Percentiles rank a stretch among this genome's conserved stretches.
Evolutionary conservation across 2,797 vertebrate genomes (phyloP).

Genomic region (Kryptolebias ocellatus): DNA sequence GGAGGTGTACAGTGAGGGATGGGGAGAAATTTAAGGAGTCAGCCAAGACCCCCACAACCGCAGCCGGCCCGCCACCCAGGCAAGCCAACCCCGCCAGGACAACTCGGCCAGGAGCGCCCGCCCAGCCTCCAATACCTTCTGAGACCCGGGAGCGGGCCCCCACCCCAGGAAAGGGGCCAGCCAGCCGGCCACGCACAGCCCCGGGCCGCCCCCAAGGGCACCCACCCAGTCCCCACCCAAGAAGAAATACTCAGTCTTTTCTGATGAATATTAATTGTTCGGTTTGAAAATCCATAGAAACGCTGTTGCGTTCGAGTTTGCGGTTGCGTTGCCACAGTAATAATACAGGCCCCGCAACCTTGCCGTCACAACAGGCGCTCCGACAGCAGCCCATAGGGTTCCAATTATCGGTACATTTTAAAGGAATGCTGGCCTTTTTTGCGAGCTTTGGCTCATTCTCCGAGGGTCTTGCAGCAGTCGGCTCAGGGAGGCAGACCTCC

Average conservation of each 20-base stretch:
- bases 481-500: slow-evolving; percentile 74
- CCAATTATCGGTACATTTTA: slow-evolving; percentile 82
- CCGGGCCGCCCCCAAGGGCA: no score
- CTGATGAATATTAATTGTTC: slow-evolving; percentile 19
- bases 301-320: slow-evolving; percentile 57
- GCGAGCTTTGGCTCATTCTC: slow-evolving; percentile 70
- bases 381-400: slow-evolving; percentile 78
- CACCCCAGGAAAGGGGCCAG: no score
- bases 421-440: slow-evolving; percentile 78
- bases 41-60: no score
- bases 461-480: slow-evolving; percentile 63
- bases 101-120: no score
- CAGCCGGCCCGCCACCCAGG: no score
- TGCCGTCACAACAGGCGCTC: slow-evolving; percentile 79
- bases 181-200: no score
- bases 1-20: no score
- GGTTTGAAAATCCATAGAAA: slow-evolving; percentile 45
- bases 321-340: slow-evolving; percentile 64
- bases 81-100: no score
- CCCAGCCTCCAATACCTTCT: no score
- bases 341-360: slow-evolving; percentile 56
- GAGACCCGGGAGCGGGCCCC: no score
- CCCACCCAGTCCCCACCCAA: no score
- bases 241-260: background rate
- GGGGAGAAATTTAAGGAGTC: no score